phyloP scores from a whole-genome alignment of 2,888 invertebrate species.

The Sarcophaga carnaria region DNA sequence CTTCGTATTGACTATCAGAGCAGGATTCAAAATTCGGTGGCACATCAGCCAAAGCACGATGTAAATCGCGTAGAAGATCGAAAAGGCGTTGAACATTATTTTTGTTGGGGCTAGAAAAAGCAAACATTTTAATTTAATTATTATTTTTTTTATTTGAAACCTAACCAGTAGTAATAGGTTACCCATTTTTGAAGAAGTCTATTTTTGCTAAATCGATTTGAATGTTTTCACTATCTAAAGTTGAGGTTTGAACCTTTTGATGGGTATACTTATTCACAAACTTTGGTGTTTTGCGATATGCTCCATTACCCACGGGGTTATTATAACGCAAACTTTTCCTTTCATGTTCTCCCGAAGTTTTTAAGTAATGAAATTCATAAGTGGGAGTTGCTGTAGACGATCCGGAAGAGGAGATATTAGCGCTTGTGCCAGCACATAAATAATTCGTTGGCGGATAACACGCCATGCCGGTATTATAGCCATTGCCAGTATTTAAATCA shows the following conservation, averaged over 20 bases:
- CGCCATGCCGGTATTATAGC: neutral
- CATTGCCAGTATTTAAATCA: neutral
- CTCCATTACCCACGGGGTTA: neutral
- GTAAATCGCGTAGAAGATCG: conserved; percentile 72
- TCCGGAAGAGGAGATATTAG: neutral
- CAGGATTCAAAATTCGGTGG: conserved; percentile 65
- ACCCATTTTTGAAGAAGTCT: conserved; percentile 70
- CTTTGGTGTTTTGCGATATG: conserved; percentile 49
- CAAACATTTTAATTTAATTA: neutral
- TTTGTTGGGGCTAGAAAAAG: conserved; percentile 67
- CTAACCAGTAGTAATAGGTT: conserved; percentile 46
- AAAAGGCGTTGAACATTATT: conserved; percentile 72
- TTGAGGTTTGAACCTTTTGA: conserved; percentile 8
- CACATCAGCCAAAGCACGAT: conserved; percentile 72
- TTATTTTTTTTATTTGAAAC: neutral
- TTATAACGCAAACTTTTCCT: neutral
- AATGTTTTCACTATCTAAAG: conserved; percentile 54
- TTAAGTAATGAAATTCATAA: conserved; percentile 68
- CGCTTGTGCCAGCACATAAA: neutral
- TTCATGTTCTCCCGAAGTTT: conserved; percentile 18
- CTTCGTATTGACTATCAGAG: conserved; percentile 43
- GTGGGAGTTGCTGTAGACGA: conserved; percentile 33
- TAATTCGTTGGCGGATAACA: neutral
- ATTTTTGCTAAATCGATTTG: conserved; percentile 62
- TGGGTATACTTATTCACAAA: conserved; percentile 11